Evolutionary conservation across 2,888 invertebrate genomes (phyloP).

Genomic region (Dicranocentrus wangi): DNA sequence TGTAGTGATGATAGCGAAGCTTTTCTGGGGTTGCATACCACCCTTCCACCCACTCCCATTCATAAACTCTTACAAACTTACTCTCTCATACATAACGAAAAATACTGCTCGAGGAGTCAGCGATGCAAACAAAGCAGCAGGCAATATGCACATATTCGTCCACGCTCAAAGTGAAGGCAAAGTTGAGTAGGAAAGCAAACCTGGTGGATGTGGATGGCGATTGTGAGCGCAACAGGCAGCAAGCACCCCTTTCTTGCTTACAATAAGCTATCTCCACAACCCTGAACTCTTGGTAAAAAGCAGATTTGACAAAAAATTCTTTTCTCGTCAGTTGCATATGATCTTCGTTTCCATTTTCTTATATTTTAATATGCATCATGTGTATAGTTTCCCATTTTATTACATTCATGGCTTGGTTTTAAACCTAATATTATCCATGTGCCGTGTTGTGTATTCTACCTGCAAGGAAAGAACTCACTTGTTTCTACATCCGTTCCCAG

Average conservation of each 20-base stretch:
- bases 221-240: neutral
- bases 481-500: too few species aligned
- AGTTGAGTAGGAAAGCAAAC: neutral
- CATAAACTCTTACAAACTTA: constrained; percentile 69
- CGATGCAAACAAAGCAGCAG: neutral
- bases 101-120: neutral
- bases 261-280: neutral
- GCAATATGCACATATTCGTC: too few species aligned
- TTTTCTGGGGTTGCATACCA: constrained; percentile 62
- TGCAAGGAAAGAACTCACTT: neutral
- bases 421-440: neutral
- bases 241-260: neutral
- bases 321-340: neutral
- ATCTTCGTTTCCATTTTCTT: constrained; percentile 1
- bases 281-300: neutral
- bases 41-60: constrained; percentile 71
- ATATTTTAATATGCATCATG: neutral
- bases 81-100: constrained; percentile 35
- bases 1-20: constrained; percentile 22
- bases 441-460: too few species aligned
- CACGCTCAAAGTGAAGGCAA: neutral
- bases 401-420: neutral
- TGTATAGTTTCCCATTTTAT: neutral
- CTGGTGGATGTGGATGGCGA: neutral
- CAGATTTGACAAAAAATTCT: neutral